Evolutionary conservation across 1,140 invertebrate species (phyloP), one percentile per base, ranked within the genome.

Genomic region (Brachionus rotundiformis): DNA sequence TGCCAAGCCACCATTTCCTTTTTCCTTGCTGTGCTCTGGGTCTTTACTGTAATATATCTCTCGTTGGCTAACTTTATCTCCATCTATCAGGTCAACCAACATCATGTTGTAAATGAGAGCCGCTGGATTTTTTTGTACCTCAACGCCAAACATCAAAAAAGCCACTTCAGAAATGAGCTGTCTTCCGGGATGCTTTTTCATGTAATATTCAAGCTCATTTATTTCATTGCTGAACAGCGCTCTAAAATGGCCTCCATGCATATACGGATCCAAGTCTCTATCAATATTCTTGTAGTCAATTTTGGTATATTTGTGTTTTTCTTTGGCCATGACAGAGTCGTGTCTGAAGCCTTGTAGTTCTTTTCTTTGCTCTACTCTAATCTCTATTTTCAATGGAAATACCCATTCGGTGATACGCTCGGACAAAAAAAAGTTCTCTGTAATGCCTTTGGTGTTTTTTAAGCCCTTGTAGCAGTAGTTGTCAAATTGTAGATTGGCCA

Each of bases 81-180:
- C 76, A 79, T 79, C 76, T 36, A 79, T 79, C 47, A 79, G 59
- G 31, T 79, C 76, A 11, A 79, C 29, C 19, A 79, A 27, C 76
- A 79, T 79, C 76, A 79, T 79, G 47, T 79, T 79, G 54, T 79
- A 79, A n/a, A 79, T 79, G 0, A 79, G 29, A 59, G 76, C 76
- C 1, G 76, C 76, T 7, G 76, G 76, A 63, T 79, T 79, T 41
- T 79, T 79, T 39, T 79, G 76, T 1, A 79, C 76, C 33, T 79
- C 76, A 39, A 25, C 47, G 5, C 76, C 76, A 41, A 79, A 79
- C 76, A 79, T 79, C 31, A 79, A 63, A 79, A 59, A 79, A 63
- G 47, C 76, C 33, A 79, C 76, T 16, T 79, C 76, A 11, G 29
- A 23, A 13, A 79, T 79, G 0, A 79, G 33, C 47, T 79, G 76